These are phyloP conservation scores for Adelognathus sp. DNA, from an alignment of 2,888 invertebrate genomes.

Conservation along the genomic window DNA sequence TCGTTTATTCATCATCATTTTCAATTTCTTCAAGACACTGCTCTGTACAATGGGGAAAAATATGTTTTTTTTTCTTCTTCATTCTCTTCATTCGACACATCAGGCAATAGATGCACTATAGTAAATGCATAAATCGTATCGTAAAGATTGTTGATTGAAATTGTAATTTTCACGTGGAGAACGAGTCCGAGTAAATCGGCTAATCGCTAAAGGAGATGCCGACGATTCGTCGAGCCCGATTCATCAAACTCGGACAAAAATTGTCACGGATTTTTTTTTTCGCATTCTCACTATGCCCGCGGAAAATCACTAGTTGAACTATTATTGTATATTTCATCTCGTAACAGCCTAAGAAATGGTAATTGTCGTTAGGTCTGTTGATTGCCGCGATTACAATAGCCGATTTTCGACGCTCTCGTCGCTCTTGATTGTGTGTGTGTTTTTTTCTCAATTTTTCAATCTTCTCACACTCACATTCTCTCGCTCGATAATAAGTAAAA, in stretches of 20 bases:
- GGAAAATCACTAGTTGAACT: constrained; percentile 38
- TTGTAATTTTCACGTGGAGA: constrained; percentile 45
- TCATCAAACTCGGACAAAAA: constrained; percentile 38
- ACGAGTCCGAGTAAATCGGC: constrained; percentile 42
- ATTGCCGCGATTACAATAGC: constrained; percentile 41
- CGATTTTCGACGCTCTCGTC: constrained; percentile 51
- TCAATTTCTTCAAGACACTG: constrained; percentile 48
- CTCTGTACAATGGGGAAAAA: constrained; percentile 58
- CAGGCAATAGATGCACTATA: constrained; percentile 48
- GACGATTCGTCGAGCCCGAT: constrained; percentile 45
- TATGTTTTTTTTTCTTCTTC: constrained; percentile 42
- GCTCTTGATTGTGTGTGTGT: constrained; percentile 11
- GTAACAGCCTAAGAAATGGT: constrained; percentile 27
- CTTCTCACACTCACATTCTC: no score
- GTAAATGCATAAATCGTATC: constrained; percentile 50
- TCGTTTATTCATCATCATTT: constrained; percentile 47
- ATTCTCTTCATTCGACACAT: constrained; percentile 40
- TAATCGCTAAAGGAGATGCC: constrained; percentile 31
- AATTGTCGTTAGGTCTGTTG: constrained; percentile 21
- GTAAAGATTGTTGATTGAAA: constrained; percentile 39
- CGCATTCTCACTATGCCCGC: constrained; percentile 32
- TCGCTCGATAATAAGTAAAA: constrained; percentile 63
- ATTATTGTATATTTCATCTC: constrained; percentile 41
- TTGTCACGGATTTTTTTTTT: constrained; percentile 24
- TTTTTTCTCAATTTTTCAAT: no score